Evolutionary conservation across 1,140 invertebrate genomes (phyloP), one percentile per base, ranked within the genome.

Genomic region (Drosophila auraria): DNA sequence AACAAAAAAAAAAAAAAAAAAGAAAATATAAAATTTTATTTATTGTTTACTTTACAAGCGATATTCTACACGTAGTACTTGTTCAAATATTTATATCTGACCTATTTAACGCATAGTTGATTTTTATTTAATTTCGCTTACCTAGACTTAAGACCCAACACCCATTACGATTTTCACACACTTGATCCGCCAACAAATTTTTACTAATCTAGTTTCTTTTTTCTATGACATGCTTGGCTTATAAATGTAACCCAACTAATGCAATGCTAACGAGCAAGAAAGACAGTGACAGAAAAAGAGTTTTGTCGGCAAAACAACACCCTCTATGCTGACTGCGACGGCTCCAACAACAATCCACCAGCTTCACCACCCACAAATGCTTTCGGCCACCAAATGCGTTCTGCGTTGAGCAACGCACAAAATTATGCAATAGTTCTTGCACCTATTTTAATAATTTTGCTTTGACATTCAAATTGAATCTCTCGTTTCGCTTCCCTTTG

Each of bases 141-240:
- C 36, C 54, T 84, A 62, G 30, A 59, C 20, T 49, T 83, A 83
- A 83, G 71, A 42, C 44, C n/a, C 47, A 36, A 51, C 30, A 58
- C 40, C 40, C 68, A 64, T 44, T 63, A 42, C 75, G 69, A 68
- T 56, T 59, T 61, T 63, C 54, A 65, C 20, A 54, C 30, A 44
- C 49, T 78, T 64, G 54, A 80, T 80, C 58, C 61, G 73, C 65
- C 66, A 80, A 87, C 80, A 78, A 79, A 79, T 90, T 92, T 92
- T 82, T 79, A 92, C 87, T 92, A 92, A 92, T 92, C 76, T 91
- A 92, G 91, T 92, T 91, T 91, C 86, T 92, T 69, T 92, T 90
- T 92, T 92, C 91, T 90, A 74, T 92, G 91, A 90, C 83, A 83
- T 90, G 89, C 89, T 87, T 92, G 91, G 91, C 91, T 92, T 92